phyloP scores from a whole-genome alignment of 2,797 vertebrate genomes.

The Harpagifer antarcticus region DNA sequence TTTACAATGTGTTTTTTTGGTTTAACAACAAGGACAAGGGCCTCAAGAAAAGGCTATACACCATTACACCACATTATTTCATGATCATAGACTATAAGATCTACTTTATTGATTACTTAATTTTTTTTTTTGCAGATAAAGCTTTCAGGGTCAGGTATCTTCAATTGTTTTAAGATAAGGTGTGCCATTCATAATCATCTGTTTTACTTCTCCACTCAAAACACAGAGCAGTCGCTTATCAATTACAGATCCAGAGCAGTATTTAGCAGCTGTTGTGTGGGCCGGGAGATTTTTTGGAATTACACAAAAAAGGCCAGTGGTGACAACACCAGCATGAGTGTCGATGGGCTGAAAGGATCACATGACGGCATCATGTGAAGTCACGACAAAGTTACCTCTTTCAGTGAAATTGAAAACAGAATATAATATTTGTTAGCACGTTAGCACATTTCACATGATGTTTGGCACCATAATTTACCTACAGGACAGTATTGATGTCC shows the following conservation, averaged over 20 bases:
- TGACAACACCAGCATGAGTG: constrained; percentile 47
- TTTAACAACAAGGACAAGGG: constrained; percentile 37
- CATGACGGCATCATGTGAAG: constrained; percentile 49
- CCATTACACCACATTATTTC: not conserved
- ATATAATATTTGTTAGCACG: constrained; percentile 52
- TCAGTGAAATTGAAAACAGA: constrained; percentile 19
- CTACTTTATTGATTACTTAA: not conserved
- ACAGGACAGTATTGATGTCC: constrained; percentile 23
- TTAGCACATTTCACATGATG: constrained; percentile 43
- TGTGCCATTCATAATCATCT: constrained; percentile 5
- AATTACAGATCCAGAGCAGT: not conserved
- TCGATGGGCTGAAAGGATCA: constrained; percentile 36
- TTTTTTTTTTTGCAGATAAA: not conserved
- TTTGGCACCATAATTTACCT: constrained; percentile 32
- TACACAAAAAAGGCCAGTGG: constrained; percentile 37
- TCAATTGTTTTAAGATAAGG: constrained; percentile 5
- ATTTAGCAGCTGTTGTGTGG: constrained; percentile 23
- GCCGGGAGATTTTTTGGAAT: constrained; percentile 32
- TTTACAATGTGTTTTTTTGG: constrained; percentile 26
- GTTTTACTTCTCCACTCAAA: constrained; percentile 10
- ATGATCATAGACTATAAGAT: not conserved
- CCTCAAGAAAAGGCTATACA: constrained; percentile 14
- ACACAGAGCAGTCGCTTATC: not conserved
- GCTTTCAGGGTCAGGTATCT: not conserved
- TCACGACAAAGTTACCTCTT: constrained; percentile 24